These are phyloP conservation scores for Microplitis mediator DNA, from an alignment of 1,140 invertebrate genomes.

Conservation along the genomic window DNA sequence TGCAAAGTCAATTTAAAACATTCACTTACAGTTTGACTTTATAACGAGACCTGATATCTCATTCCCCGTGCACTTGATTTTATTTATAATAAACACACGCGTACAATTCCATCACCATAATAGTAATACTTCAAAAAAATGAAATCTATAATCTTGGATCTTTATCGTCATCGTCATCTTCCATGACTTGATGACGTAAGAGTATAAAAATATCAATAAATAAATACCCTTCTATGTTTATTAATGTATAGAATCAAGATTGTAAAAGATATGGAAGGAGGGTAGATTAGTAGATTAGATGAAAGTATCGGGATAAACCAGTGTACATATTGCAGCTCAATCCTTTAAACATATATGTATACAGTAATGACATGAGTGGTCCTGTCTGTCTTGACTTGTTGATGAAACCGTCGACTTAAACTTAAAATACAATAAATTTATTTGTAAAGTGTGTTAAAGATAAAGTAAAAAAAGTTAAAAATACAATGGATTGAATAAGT, in stretches of 20 bases:
- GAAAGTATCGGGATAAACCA: conserved; percentile 27
- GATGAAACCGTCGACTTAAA: too few species aligned
- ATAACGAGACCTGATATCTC: not conserved
- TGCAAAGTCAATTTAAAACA: not conserved
- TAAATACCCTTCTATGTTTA: too few species aligned
- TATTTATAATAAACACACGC: not conserved
- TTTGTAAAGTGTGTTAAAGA: too few species aligned
- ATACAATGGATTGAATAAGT: not conserved
- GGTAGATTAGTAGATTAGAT: conserved; percentile 51
- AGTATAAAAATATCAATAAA: too few species aligned
- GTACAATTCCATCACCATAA: not conserved
- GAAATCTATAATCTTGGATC: too few species aligned
- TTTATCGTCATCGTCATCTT: too few species aligned
- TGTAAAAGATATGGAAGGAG: conserved; percentile 11
- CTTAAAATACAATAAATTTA: too few species aligned
- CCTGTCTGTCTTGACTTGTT: too few species aligned
- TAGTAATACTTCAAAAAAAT: not conserved
- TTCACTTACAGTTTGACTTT: not conserved
- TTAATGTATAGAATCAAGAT: too few species aligned
- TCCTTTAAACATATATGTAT: conserved; percentile 4
- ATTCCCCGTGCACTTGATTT: not conserved
- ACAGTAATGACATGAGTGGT: conserved; percentile 13
- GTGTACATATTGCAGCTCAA: too few species aligned
- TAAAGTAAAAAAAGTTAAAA: not conserved
- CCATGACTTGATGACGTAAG: too few species aligned